Conservation (phyloP, 2,113 vertebrate species). For the Balaeniceps rex region DNA sequence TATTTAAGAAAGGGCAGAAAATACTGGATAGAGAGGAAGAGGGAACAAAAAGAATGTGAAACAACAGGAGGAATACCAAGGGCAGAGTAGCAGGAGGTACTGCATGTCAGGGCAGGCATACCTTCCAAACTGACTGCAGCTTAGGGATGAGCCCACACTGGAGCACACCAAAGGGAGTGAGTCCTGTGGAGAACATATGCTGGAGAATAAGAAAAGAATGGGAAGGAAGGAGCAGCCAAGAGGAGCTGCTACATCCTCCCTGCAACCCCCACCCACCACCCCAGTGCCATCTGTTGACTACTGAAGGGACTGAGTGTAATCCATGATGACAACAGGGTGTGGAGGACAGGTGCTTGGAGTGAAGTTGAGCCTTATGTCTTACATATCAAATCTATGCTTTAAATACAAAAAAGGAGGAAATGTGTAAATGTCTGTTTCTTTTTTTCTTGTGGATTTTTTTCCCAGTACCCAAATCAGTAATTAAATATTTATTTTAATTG, state of each 20-base stretch:
- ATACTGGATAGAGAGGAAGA: background rate
- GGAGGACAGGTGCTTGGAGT: background rate
- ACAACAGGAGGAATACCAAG: background rate
- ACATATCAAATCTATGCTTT: background rate
- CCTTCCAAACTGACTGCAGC: background rate
- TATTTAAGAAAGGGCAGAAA: background rate
- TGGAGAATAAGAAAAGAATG: background rate
- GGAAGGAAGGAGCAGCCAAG: background rate
- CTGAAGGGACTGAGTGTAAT: background rate
- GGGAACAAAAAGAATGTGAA: background rate
- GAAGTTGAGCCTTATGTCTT: background rate
- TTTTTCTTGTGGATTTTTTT: background rate
- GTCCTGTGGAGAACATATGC: rapidly evolving
- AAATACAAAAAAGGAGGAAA: background rate
- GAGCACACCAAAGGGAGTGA: background rate
- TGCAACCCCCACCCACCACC: background rate
- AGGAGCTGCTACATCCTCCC: background rate
- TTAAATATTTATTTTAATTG: background rate
- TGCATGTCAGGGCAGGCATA: background rate
- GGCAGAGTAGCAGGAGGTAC: background rate
- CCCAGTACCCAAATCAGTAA: background rate
- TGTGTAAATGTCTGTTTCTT: background rate
- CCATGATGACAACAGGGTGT: background rate
- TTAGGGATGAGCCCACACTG: background rate
- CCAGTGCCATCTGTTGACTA: background rate